These are phyloP conservation scores for Erethizon dorsatum DNA, from an alignment of 2,797 vertebrate species.

Conservation along the genomic window DNA sequence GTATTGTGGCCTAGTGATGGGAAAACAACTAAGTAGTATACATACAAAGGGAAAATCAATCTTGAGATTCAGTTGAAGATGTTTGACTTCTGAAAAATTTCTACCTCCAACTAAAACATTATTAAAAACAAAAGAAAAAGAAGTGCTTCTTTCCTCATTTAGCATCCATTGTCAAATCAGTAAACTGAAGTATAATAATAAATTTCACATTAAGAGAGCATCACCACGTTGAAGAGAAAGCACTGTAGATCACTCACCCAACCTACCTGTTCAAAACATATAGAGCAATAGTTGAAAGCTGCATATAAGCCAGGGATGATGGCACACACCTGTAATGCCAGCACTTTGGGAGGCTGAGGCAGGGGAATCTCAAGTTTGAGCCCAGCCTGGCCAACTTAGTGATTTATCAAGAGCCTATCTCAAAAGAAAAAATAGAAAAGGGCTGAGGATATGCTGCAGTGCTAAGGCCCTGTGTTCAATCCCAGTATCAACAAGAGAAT, in stretches of 20 bases:
- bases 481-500: background rate
- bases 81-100: background rate
- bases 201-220: background rate
- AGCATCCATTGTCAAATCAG: background rate
- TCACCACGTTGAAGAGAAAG: background rate
- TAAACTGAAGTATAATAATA: background rate
- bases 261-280: background rate
- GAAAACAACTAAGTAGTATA: background rate
- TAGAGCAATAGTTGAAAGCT: slow-evolving; percentile 17
- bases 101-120: background rate
- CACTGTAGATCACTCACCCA: background rate
- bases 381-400: background rate
- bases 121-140: background rate
- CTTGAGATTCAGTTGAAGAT: background rate
- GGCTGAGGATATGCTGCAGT: background rate
- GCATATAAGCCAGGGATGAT: background rate
- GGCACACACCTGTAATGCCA: background rate
- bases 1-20: background rate
- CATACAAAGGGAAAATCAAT: background rate
- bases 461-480: background rate
- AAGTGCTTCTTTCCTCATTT: background rate
- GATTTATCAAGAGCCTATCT: background rate
- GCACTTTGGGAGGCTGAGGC: background rate
- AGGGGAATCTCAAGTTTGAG: background rate
- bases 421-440: background rate